Percentiles rank a stretch among this genome's conserved stretches.
Conservation (phyloP, 2,797 vertebrate genomes). For the Anabas testudineus region DNA sequence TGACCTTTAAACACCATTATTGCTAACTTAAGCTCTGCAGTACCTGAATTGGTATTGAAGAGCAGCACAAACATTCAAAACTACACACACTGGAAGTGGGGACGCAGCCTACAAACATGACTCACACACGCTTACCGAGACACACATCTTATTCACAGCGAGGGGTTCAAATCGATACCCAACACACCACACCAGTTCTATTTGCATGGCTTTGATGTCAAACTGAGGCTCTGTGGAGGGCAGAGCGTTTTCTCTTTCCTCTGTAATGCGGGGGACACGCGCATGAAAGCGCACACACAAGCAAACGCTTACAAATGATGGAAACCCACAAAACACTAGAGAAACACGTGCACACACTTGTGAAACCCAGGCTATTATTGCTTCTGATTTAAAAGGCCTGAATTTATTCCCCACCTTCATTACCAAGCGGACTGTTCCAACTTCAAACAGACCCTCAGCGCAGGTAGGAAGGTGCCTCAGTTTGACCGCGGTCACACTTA, state of each 20-base stretch:
- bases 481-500: neutral
- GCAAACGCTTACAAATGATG: slow-evolving; percentile 37
- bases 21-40: slow-evolving; percentile 47
- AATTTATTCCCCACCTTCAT: slow-evolving; percentile 49
- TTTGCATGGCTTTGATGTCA: slow-evolving; percentile 79
- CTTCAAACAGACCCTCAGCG: slow-evolving; percentile 43
- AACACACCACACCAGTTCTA: slow-evolving; percentile 57
- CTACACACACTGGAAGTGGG: slow-evolving; percentile 17
- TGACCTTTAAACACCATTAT: slow-evolving; percentile 79
- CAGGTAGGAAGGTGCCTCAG: slow-evolving; percentile 12
- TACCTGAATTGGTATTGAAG: slow-evolving; percentile 50
- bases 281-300: slow-evolving; percentile 6
- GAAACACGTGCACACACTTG: slow-evolving; percentile 18
- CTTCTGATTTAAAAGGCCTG: slow-evolving; percentile 38
- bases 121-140: slow-evolving; percentile 20
- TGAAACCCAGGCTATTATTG: slow-evolving; percentile 30
- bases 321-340: slow-evolving; percentile 29
- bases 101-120: slow-evolving; percentile 2
- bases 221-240: slow-evolving; percentile 54
- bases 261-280: slow-evolving; percentile 44
- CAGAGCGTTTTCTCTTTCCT: slow-evolving; percentile 45
- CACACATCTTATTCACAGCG: slow-evolving; percentile 45
- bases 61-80: slow-evolving; percentile 5
- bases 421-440: slow-evolving; percentile 41
- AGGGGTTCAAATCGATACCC: slow-evolving; percentile 71